Base-by-base conservation (phyloP, 2,888 invertebrate species). In the Corythucha ciliata region DNA sequence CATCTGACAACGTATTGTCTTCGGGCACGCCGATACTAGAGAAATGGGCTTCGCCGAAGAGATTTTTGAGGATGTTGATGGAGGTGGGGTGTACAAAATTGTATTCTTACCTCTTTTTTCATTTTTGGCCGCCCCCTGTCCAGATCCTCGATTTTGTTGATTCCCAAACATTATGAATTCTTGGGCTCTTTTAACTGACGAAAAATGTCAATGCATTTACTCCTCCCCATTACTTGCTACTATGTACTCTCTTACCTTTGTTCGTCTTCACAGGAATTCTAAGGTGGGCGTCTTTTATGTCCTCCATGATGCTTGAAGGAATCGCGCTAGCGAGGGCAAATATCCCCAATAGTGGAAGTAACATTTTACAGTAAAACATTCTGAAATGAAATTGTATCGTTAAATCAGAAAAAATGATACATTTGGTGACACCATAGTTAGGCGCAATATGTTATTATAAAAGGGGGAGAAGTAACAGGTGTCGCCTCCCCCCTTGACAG, bases 121-220 rank as follows among this genome's bases (percentile, higher is more conserved):
- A 6, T 57, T 54, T 39, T 58, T 55, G 4, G 55, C 42, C 50
- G 53, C 59, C 4, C 57, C 57, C 24, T 49, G 53, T 16, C 55
- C 55, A 36, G 62, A 61, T 1, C 55, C 59, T 46, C 65, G 59
- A 59, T 68, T 69, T 53, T 70, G 70, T 52, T 70, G 70, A 54
- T 69, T 70, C 6, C 69, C 70, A 40, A 69, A 69, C 68, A 69
- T 68, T 41, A 70, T 60, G 49, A 66, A 63, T 54, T 70, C 70
- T 59, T 69, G 68, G 2, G 69, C 64, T 53, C 69, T 64, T 60
- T 70, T 70, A 3, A 63, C 70, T 69, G 57, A 42, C 7, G 14
- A 18, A 34, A 39, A 40, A 32, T 5, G 8, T 8, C 7, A 40
- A 10, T 8, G 25, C n/a, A n/a, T n/a, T n/a, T n/a, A n/a, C n/a